These are phyloP conservation scores for Encarsia formosa DNA, from an alignment of 2,888 invertebrate genomes.

Conservation along the genomic window DNA sequence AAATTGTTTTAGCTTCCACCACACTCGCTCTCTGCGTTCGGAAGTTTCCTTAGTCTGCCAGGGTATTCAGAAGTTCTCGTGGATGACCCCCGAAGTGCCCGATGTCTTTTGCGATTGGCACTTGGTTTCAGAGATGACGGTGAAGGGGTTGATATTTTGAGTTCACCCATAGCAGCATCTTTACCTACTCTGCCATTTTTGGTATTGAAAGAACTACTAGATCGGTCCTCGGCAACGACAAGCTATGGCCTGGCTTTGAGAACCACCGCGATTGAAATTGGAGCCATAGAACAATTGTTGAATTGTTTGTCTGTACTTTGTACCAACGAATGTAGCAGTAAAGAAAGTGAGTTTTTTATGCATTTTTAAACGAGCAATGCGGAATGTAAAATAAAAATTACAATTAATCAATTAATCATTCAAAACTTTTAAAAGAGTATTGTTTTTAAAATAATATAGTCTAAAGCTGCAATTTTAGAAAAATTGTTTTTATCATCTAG, in stretches of 20 bases:
- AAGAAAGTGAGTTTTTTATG: slow-evolving; percentile 49
- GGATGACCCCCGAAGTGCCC: slow-evolving; percentile 77
- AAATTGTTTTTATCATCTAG: too few species aligned
- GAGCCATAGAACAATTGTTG: slow-evolving; percentile 79
- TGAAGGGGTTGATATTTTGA: slow-evolving; percentile 78
- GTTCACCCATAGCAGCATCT: slow-evolving; percentile 64
- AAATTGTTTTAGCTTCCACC: slow-evolving; percentile 64
- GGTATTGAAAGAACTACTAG: slow-evolving; percentile 72
- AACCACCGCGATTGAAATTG: slow-evolving; percentile 75
- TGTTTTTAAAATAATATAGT: too few species aligned
- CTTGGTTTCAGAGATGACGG: slow-evolving; percentile 90
- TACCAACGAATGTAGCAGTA: slow-evolving; percentile 68
- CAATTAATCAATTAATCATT: too few species aligned
- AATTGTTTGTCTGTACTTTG: slow-evolving; percentile 87
- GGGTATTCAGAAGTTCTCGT: slow-evolving; percentile 88
- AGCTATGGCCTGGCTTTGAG: slow-evolving; percentile 74
- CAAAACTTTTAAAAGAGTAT: too few species aligned
- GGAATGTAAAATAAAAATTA: too few species aligned
- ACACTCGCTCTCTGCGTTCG: slow-evolving; percentile 87
- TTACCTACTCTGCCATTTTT: slow-evolving; percentile 75
- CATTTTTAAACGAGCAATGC: too few species aligned
- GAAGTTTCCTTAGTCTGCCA: slow-evolving; percentile 80
- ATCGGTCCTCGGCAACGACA: slow-evolving; percentile 69
- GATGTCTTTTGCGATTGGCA: slow-evolving; percentile 79
- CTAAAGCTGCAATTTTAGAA: too few species aligned